Evolutionary conservation across 2,888 invertebrate genomes (phyloP).

Genomic region (Lypha dubia): DNA sequence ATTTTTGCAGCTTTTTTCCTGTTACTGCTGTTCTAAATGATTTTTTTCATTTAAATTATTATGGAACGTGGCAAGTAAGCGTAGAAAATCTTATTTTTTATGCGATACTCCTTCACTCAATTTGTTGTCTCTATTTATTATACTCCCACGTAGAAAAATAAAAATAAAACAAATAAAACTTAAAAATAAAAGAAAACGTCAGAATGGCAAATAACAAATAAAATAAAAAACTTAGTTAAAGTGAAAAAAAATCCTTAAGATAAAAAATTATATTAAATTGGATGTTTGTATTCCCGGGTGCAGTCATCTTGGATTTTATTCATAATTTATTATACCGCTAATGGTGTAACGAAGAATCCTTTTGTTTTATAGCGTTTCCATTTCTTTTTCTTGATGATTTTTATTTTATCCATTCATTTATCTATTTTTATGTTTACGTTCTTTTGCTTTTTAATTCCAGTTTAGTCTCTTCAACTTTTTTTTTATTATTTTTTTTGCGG

Average conservation of each 20-base stretch:
- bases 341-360: slow-evolving; percentile 68
- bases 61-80: slow-evolving; percentile 48
- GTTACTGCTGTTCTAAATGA: slow-evolving; percentile 50
- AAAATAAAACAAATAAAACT: slow-evolving; percentile 10
- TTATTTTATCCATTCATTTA: slow-evolving; percentile 54
- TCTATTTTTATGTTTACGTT: slow-evolving; percentile 27
- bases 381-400: slow-evolving; percentile 48
- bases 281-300: slow-evolving; percentile 71
- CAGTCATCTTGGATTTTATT: slow-evolving; percentile 74
- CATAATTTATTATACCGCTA: slow-evolving; percentile 75
- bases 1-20: slow-evolving; percentile 26
- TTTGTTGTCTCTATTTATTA: slow-evolving; percentile 41
- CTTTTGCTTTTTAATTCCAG: slow-evolving; percentile 15
- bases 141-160: slow-evolving; percentile 12
- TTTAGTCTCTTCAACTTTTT: no score
- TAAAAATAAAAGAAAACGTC: slow-evolving; percentile 14
- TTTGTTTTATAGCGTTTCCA: slow-evolving; percentile 54
- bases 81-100: slow-evolving; percentile 54
- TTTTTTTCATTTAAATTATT: slow-evolving; percentile 74
- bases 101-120: slow-evolving; percentile 35
- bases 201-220: slow-evolving; percentile 38
- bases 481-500: not conserved
- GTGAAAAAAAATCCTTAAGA: slow-evolving; percentile 51
- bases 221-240: slow-evolving; percentile 11
- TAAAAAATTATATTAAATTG: slow-evolving; percentile 70